These are phyloP conservation scores for Berghia stephanieae DNA, from an alignment of 1,140 invertebrate genomes.

Conservation along the genomic window DNA sequence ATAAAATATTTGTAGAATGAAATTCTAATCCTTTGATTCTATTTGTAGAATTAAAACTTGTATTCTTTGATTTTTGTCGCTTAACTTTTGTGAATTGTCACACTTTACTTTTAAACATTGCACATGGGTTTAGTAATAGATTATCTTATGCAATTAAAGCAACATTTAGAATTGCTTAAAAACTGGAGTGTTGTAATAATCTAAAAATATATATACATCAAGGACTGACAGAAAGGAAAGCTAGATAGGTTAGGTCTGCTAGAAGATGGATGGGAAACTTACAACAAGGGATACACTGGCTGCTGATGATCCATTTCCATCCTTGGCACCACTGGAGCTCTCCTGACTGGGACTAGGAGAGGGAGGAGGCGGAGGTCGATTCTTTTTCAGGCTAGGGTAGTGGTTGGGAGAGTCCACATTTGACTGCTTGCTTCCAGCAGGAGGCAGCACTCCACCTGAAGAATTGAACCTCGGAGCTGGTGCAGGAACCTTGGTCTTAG, in stretches of 20 bases:
- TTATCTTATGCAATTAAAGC: no score
- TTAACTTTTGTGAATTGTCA: no score
- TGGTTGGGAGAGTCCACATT: background rate
- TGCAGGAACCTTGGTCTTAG: background rate
- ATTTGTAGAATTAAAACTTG: no score
- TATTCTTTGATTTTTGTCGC: no score
- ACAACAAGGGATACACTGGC: constrained; percentile 24
- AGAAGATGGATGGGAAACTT: constrained; percentile 21
- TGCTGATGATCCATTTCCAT: background rate
- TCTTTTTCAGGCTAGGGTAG: constrained; percentile 17
- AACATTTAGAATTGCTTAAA: no score
- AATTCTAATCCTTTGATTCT: no score
- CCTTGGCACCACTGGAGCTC: background rate
- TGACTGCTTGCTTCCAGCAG: background rate
- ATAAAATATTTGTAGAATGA: no score
- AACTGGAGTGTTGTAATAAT: no score
- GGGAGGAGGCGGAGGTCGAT: constrained; percentile 20
- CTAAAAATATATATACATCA: no score
- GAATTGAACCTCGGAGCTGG: constrained; percentile 21
- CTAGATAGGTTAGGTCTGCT: background rate
- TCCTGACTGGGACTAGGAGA: background rate
- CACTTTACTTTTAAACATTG: no score
- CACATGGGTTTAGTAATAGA: no score
- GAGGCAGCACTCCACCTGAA: constrained; percentile 14
- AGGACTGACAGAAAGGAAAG: background rate